These are phyloP conservation scores for Anaspis maculata DNA, from an alignment of 2,888 invertebrate genomes.

Conservation along the genomic window DNA sequence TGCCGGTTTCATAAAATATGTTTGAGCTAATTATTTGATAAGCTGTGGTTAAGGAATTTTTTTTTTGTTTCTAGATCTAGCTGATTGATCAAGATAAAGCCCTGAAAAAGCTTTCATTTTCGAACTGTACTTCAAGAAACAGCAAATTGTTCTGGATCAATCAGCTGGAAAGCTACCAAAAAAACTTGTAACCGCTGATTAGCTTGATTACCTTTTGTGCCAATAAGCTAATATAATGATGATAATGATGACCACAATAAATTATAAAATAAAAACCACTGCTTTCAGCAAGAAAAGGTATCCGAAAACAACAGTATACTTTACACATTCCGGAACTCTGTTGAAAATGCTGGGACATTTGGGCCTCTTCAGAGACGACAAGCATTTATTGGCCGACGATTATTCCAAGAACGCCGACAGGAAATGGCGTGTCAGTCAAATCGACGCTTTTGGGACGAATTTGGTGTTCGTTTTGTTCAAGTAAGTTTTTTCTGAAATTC, in stretches of 20 bases:
- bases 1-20: background rate
- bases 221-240: too few species aligned
- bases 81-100: too few species aligned
- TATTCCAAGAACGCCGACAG: slow-evolving; percentile 38
- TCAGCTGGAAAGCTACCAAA: too few species aligned
- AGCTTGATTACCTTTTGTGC: too few species aligned
- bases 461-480: slow-evolving; percentile 59
- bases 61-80: too few species aligned
- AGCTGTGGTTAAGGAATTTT: too few species aligned
- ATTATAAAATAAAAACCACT: slow-evolving; percentile 1
- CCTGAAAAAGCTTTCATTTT: too few species aligned
- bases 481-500: slow-evolving; percentile 56
- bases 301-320: slow-evolving; percentile 52
- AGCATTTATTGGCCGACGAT: slow-evolving; percentile 50
- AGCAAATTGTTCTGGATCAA: too few species aligned
- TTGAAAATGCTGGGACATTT: slow-evolving; percentile 67
- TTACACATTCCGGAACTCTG: slow-evolving; percentile 76
- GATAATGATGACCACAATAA: background rate
- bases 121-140: too few species aligned
- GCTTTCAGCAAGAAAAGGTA: slow-evolving; percentile 25
- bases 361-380: slow-evolving; percentile 60
- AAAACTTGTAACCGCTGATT: too few species aligned
- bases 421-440: slow-evolving; percentile 52
- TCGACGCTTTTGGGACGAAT: slow-evolving; percentile 75
- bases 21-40: too few species aligned